Conservation (phyloP, 2,113 vertebrate genomes). For the Conger conger region DNA sequence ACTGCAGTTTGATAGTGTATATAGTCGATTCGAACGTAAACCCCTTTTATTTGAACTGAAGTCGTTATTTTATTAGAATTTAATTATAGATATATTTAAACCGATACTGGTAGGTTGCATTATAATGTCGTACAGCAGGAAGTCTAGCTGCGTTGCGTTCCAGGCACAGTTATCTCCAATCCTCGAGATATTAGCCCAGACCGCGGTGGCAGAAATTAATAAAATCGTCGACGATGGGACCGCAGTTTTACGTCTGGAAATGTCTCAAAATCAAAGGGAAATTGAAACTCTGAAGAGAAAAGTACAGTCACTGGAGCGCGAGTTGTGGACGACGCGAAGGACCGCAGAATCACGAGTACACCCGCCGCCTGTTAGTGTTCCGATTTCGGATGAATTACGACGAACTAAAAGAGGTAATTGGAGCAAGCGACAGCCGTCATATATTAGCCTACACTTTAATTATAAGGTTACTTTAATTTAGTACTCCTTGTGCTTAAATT, state of each 20-base stretch:
- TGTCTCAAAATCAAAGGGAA: slow-evolving; percentile 37
- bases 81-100: background rate
- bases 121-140: background rate
- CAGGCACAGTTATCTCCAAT: slow-evolving; percentile 40
- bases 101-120: background rate
- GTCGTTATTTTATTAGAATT: background rate
- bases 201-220: slow-evolving; percentile 43
- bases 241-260: slow-evolving; percentile 32
- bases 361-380: no score
- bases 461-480: no score
- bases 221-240: slow-evolving; percentile 38
- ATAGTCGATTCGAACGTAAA: background rate
- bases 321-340: slow-evolving; percentile 34
- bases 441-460: no score
- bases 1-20: background rate
- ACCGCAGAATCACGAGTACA: background rate
- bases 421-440: no score
- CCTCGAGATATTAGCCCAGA: slow-evolving; percentile 38
- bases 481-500: no score
- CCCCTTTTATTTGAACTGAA: background rate
- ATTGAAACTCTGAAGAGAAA: slow-evolving; percentile 38
- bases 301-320: slow-evolving; percentile 32
- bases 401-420: no score
- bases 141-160: background rate
- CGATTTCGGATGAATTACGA: no score